These are phyloP conservation scores for Venustaconcha ellipsiformis DNA, from an alignment of 1,140 invertebrate species.

Conservation along the genomic window DNA sequence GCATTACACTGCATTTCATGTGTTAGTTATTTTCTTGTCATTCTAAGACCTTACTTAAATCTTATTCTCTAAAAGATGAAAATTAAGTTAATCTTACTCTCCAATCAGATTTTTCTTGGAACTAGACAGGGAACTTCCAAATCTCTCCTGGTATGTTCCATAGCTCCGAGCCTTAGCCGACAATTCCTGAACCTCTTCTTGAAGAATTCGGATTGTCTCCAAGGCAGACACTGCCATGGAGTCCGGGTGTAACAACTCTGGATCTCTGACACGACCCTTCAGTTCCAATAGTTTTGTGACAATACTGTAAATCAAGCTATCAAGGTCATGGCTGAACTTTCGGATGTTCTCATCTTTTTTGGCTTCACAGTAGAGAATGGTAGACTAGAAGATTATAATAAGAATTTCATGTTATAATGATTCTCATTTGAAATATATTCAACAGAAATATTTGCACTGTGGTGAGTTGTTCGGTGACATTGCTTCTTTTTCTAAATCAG, in stretches of 20 bases:
- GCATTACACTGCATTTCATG: too few species aligned
- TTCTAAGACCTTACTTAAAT: too few species aligned
- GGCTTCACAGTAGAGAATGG: conserved; percentile 67
- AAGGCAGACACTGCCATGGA: conserved; percentile 60
- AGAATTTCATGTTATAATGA: neutral
- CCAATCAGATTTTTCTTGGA: conserved; percentile 56
- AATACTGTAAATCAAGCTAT: conserved; percentile 61
- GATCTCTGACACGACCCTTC: conserved; percentile 61
- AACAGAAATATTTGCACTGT: neutral
- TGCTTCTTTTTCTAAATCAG: neutral
- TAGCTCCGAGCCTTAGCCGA: conserved; percentile 62
- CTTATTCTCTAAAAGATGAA: too few species aligned
- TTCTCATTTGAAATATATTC: too few species aligned
- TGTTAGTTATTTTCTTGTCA: too few species aligned
- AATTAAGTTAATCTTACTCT: conserved; percentile 42
- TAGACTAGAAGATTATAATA: conserved; percentile 49
- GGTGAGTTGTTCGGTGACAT: neutral
- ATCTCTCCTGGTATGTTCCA: conserved; percentile 66
- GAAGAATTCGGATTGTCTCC: conserved; percentile 58
- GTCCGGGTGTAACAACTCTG: conserved; percentile 61
- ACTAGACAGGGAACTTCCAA: conserved; percentile 61
- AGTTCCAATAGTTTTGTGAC: conserved; percentile 58
- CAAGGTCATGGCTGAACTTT: conserved; percentile 66
- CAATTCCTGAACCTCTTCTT: conserved; percentile 62
- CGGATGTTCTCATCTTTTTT: conserved; percentile 69